Conservation (phyloP, 1,140 invertebrate genomes). For the Potamilus streckersoni region DNA sequence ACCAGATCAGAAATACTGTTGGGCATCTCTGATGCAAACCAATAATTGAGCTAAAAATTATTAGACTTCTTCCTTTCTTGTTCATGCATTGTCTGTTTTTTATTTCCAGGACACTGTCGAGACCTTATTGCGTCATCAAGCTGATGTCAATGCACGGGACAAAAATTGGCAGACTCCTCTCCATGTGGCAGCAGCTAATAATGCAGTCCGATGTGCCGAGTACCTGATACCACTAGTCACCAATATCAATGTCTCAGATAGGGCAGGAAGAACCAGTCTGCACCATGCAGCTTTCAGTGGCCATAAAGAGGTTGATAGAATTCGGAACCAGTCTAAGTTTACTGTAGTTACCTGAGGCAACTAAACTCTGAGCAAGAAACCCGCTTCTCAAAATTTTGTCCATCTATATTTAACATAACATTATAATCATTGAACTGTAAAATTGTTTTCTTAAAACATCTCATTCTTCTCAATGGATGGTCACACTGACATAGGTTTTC, state of each 20-base stretch:
- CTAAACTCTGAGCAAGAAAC: too few species aligned
- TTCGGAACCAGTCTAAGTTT: background rate
- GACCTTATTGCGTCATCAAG: conserved; percentile 72
- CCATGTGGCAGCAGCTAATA: conserved; percentile 77
- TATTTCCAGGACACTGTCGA: conserved; percentile 70
- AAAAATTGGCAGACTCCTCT: conserved; percentile 75
- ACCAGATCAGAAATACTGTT: too few species aligned
- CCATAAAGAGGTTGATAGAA: conserved; percentile 68
- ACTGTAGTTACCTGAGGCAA: too few species aligned
- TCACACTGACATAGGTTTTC: too few species aligned
- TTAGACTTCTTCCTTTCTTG: background rate
- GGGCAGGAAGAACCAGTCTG: conserved; percentile 74
- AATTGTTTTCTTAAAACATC: too few species aligned
- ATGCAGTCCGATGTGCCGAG: conserved; percentile 73
- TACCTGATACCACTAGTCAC: conserved; percentile 67
- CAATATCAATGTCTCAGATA: conserved; percentile 75
- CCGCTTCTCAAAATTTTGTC: too few species aligned
- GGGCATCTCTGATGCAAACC: too few species aligned
- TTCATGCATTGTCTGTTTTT: conserved; percentile 14
- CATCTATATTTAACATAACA: too few species aligned
- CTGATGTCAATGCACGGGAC: conserved; percentile 74
- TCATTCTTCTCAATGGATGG: too few species aligned
- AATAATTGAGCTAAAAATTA: background rate
- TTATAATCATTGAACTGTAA: too few species aligned
- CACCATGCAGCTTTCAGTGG: conserved; percentile 78